Conservation (phyloP, 1,140 invertebrate species). For the Solenopsis invicta region DNA sequence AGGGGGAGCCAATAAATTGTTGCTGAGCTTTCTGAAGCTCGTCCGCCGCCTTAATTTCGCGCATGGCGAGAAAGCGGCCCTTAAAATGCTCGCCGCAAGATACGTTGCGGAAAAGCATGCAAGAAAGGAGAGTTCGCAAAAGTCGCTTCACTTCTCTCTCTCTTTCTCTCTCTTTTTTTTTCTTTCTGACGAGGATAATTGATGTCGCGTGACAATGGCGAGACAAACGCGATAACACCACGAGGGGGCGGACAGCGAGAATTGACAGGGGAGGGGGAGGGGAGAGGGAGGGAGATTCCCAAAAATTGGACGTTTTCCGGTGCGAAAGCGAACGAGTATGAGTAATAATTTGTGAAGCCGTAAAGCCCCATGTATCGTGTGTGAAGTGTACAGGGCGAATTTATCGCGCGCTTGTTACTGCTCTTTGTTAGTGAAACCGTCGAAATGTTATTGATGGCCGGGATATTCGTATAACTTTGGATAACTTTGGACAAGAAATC, state of each 20-base stretch:
- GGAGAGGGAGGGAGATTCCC: neutral
- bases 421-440: conserved; percentile 63
- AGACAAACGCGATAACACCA: neutral
- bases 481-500: conserved; percentile 44
- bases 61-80: conserved; percentile 19
- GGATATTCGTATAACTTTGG: conserved; percentile 37
- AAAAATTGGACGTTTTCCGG: conserved; percentile 53
- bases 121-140: conserved; percentile 11
- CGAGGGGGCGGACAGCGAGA: conserved; percentile 41
- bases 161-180: neutral
- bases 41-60: conserved; percentile 58
- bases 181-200: neutral
- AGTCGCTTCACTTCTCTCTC: neutral
- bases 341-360: conserved; percentile 59
- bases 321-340: conserved; percentile 33
- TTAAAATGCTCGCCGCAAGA: conserved; percentile 50
- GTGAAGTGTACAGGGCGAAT: conserved; percentile 43
- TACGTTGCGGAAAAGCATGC: neutral
- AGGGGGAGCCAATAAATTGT: conserved; percentile 68
- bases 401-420: conserved; percentile 60
- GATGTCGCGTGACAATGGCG: neutral
- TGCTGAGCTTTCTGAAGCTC: conserved; percentile 34
- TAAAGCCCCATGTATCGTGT: conserved; percentile 48
- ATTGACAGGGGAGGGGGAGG: neutral
- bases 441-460: conserved; percentile 58